Conservation (phyloP, 2,797 vertebrate species). For the Muraenolepis orangiensis region DNA sequence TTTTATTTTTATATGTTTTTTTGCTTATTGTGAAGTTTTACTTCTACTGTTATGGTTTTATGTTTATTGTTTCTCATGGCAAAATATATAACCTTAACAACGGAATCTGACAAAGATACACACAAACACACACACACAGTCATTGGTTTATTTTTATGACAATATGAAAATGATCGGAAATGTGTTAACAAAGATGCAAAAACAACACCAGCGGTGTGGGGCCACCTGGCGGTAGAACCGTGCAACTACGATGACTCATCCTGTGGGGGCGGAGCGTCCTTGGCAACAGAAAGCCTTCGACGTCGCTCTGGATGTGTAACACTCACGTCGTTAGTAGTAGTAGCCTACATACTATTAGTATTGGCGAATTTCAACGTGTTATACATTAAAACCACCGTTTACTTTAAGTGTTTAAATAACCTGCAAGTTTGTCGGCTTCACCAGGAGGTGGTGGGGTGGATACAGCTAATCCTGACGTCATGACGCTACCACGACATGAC, state of each 20-base stretch:
- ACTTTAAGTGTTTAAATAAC: neutral
- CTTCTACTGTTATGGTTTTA: too few relatives aligned
- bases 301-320: too few relatives aligned
- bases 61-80: too few relatives aligned
- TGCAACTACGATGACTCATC: neutral
- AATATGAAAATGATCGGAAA: neutral
- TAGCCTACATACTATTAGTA: neutral
- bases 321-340: too few relatives aligned
- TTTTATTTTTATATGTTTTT: too few relatives aligned
- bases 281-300: too few relatives aligned
- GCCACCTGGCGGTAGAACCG: neutral
- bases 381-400: neutral
- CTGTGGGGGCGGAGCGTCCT: neutral
- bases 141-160: neutral
- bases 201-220: neutral
- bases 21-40: too few relatives aligned
- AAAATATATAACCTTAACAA: too few relatives aligned
- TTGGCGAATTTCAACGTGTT: neutral
- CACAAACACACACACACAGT: neutral
- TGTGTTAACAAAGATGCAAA: neutral
- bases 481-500: too few relatives aligned
- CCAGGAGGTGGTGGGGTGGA: neutral
- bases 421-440: neutral
- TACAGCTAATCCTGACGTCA: neutral
- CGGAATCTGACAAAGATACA: neutral